Conservation (phyloP, 2,888 invertebrate genomes). For the Automeris io region DNA sequence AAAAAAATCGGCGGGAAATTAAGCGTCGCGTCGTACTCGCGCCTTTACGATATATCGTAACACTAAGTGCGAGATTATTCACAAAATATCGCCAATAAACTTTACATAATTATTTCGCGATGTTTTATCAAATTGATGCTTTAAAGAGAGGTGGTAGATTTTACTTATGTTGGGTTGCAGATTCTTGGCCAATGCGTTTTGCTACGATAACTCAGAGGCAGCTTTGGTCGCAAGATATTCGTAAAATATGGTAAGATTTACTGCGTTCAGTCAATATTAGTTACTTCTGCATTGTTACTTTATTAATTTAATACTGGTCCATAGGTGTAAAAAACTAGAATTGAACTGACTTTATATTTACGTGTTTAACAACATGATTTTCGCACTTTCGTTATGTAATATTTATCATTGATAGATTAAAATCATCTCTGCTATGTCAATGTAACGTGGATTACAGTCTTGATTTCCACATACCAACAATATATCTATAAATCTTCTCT, state of each 20-base stretch:
- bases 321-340: background rate
- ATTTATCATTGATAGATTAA: no score
- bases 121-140: slow-evolving; percentile 63
- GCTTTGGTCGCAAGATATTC: slow-evolving; percentile 59
- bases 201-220: slow-evolving; percentile 51
- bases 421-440: no score
- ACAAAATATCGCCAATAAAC: no score
- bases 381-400: no score
- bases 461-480: no score
- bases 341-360: no score
- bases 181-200: slow-evolving; percentile 64
- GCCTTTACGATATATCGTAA: background rate
- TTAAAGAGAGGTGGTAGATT: slow-evolving; percentile 59
- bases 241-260: slow-evolving; percentile 47
- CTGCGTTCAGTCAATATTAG: background rate
- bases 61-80: no score
- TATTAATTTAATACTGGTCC: background rate
- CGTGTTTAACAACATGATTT: no score
- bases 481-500: no score
- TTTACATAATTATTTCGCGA: no score
- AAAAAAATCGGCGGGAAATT: slow-evolving; percentile 20
- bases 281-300: background rate
- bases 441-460: no score
- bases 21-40: slow-evolving; percentile 13
- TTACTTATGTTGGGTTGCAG: slow-evolving; percentile 66